These are phyloP conservation scores for Pseudopleuronectes americanus DNA, from an alignment of 2,797 vertebrate genomes.

Conservation along the genomic window DNA sequence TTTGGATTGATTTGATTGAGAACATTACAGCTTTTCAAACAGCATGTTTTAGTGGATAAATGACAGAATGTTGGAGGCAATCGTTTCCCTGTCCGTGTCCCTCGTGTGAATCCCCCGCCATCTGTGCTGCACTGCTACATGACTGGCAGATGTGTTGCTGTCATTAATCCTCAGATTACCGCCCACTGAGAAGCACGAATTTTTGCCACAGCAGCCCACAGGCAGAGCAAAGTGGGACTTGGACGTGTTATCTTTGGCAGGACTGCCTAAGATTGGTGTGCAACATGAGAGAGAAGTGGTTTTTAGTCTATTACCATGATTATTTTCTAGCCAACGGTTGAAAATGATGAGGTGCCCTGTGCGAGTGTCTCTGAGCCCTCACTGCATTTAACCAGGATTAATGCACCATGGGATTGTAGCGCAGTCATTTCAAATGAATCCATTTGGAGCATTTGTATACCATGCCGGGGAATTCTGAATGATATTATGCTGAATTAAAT, in stretches of 20 bases:
- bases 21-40: conserved; percentile 44
- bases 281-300: conserved; percentile 27
- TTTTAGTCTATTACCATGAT: conserved; percentile 36
- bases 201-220: conserved; percentile 48
- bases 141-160: conserved; percentile 74
- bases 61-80: conserved; percentile 55
- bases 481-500: conserved; percentile 76
- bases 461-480: conserved; percentile 61
- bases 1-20: conserved; percentile 45
- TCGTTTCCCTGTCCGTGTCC: conserved; percentile 39
- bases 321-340: not conserved
- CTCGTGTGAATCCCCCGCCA: conserved; percentile 59
- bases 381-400: conserved; percentile 65
- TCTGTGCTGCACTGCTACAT: conserved; percentile 70
- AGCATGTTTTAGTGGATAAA: conserved; percentile 49
- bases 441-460: conserved; percentile 73
- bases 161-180: conserved; percentile 79
- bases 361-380: conserved; percentile 41
- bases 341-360: conserved; percentile 41
- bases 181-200: conserved; percentile 61
- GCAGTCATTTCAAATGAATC: conserved; percentile 71
- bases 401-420: conserved; percentile 70
- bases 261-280: conserved; percentile 16
- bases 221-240: conserved; percentile 32
- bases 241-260: conserved; percentile 47